A percentile compares a stretch with the other conserved stretches of the same genome.
Conservation (phyloP, 2,797 vertebrate genomes). For the Spheniscus humboldti region DNA sequence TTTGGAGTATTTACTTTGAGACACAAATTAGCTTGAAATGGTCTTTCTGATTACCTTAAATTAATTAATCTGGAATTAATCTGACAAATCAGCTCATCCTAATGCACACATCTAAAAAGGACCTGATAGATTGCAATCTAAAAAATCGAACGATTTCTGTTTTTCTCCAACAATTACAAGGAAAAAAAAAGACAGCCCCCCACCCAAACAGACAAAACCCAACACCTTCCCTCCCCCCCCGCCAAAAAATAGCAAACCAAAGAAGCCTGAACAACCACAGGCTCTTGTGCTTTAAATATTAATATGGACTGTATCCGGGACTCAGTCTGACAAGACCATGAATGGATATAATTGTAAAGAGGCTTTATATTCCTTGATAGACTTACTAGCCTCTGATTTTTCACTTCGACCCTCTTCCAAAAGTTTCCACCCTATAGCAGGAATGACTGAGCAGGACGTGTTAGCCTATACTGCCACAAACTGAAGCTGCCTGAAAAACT, state of each 20-base stretch:
- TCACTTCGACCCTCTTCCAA: background rate
- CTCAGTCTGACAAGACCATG: background rate
- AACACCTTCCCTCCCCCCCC: rapidly evolving
- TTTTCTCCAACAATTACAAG: background rate
- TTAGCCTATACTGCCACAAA: background rate
- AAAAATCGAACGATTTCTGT: background rate
- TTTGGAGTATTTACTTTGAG: background rate
- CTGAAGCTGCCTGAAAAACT: background rate
- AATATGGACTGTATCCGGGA: background rate
- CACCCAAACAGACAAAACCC: background rate
- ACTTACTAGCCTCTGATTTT: background rate
- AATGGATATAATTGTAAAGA: background rate
- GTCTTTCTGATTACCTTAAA: background rate
- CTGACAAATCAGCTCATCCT: background rate
- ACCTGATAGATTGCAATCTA: background rate
- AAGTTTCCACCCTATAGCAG: background rate
- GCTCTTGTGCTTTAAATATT: background rate
- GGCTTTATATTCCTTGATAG: background rate
- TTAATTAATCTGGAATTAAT: background rate
- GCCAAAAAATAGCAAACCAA: background rate
- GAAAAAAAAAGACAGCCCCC: rapidly evolving
- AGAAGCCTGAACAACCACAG: background rate
- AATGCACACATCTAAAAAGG: background rate
- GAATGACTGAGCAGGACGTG: background rate
- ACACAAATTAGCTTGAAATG: background rate